These are phyloP conservation scores for Polyergus mexicanus DNA, from an alignment of 1,140 invertebrate genomes.

Conservation along the genomic window DNA sequence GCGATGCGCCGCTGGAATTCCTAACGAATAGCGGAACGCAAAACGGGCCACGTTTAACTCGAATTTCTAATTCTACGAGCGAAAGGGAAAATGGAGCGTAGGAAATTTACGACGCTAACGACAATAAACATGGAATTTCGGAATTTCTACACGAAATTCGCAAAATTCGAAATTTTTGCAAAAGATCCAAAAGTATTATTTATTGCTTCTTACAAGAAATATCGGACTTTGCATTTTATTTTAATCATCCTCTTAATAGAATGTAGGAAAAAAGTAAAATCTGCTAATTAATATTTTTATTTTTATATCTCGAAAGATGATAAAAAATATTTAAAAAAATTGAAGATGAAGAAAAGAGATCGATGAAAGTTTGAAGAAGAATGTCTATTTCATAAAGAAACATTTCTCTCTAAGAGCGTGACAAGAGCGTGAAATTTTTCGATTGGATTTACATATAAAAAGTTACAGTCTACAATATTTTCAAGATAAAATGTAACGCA, in stretches of 20 bases:
- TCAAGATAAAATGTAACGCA: slow-evolving; percentile 9
- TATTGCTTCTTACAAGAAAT: neutral
- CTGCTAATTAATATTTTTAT: neutral
- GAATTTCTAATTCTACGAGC: slow-evolving; percentile 75
- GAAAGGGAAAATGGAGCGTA: slow-evolving; percentile 74
- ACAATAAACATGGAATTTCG: slow-evolving; percentile 22
- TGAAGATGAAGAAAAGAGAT: neutral
- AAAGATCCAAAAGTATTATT: neutral
- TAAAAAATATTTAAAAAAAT: neutral
- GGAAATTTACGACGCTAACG: slow-evolving; percentile 57
- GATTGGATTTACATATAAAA: slow-evolving; percentile 12
- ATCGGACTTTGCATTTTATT: neutral
- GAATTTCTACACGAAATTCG: slow-evolving; percentile 21
- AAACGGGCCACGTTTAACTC: slow-evolving; percentile 63
- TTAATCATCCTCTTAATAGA: neutral
- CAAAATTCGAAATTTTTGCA: neutral
- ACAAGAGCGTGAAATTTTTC: neutral
- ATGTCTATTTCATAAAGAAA: neutral
- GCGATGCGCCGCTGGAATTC: slow-evolving; percentile 61
- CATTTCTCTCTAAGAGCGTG: neutral
- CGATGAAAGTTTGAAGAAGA: neutral
- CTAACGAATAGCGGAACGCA: slow-evolving; percentile 62
- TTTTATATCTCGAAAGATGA: neutral
- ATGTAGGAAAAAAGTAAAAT: slow-evolving; percentile 5
- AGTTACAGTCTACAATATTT: slow-evolving; percentile 6